phyloP scores from a whole-genome alignment of 2,113 vertebrate genomes.

The Paracanthobrama guichenoti region DNA sequence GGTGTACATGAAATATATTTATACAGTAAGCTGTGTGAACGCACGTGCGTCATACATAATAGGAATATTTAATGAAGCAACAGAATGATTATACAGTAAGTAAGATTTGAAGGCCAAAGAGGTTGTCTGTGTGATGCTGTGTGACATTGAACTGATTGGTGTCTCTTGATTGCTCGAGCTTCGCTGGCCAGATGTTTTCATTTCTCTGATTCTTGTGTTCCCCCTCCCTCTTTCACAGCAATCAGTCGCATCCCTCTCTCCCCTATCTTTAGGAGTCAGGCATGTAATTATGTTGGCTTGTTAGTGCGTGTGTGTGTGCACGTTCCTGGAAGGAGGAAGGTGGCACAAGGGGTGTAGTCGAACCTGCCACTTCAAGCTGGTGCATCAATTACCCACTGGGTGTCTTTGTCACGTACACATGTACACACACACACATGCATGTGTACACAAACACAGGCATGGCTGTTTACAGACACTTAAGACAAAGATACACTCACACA shows the following conservation, averaged over 20 bases:
- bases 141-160: not conserved
- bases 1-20: not conserved
- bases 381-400: constrained; percentile 14
- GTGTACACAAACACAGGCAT: not conserved
- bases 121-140: not conserved
- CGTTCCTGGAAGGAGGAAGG: not conserved
- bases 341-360: constrained; percentile 20
- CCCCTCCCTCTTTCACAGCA: constrained; percentile 19
- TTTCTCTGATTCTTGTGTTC: not conserved
- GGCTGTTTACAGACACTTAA: not conserved
- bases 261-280: constrained; percentile 26
- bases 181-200: constrained; percentile 27
- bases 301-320: constrained; percentile 4
- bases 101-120: constrained; percentile 1
- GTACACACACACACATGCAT: constrained; percentile 3
- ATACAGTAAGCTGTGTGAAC: not conserved
- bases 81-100: not conserved
- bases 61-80: not conserved
- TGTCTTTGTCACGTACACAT: not conserved
- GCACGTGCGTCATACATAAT: not conserved
- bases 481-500: not conserved
- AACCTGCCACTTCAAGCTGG: constrained; percentile 32
- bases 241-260: constrained; percentile 29
- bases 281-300: constrained; percentile 46
- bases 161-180: constrained; percentile 22